These are phyloP conservation scores for Spheniscus mendiculus DNA, from an alignment of 2,113 vertebrate genomes.

Conservation along the genomic window DNA sequence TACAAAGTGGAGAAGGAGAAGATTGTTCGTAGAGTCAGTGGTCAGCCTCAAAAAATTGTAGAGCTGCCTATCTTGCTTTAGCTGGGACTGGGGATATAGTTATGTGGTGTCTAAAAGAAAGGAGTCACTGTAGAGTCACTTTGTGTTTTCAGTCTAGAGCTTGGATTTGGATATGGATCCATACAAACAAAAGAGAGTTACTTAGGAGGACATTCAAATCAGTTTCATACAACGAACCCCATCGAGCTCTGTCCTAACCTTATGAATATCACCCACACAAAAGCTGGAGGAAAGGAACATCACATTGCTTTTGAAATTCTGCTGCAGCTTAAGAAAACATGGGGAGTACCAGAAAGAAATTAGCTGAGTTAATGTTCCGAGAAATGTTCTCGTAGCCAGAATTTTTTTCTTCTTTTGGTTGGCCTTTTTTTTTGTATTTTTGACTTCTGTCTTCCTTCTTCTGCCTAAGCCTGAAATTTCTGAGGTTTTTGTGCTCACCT, in stretches of 20 bases:
- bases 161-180: not conserved
- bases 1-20: not conserved
- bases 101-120: not conserved
- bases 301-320: not conserved
- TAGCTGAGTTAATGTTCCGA: not conserved
- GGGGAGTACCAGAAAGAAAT: not conserved
- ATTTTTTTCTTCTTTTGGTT: not conserved
- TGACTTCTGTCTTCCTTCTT: not conserved
- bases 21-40: not conserved
- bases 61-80: not conserved
- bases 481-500: not conserved
- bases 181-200: not conserved
- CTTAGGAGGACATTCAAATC: not conserved
- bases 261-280: not conserved
- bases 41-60: not conserved
- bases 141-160: not conserved
- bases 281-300: not conserved
- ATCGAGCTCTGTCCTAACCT: not conserved
- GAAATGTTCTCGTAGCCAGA: not conserved
- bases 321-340: not conserved
- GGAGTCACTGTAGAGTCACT: not conserved
- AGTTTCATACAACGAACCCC: not conserved
- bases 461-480: not conserved
- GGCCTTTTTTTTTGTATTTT: not conserved
- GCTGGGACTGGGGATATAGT: not conserved